A percentile compares a stretch with the other conserved stretches of the same genome.
These are phyloP conservation scores for Papilio helenus DNA, from an alignment of 1,140 invertebrate genomes.

Conservation along the genomic window DNA sequence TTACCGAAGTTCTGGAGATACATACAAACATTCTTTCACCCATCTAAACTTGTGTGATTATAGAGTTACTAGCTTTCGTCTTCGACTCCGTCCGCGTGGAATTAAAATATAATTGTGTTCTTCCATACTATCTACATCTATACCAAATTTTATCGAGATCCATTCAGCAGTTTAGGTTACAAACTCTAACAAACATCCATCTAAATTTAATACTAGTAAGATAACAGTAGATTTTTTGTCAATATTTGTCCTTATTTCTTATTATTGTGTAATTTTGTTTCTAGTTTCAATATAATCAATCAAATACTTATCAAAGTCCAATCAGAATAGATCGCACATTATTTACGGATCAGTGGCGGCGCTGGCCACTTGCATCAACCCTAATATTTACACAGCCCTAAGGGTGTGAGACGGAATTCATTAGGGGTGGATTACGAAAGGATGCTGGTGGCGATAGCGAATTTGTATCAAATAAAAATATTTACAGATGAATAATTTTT, in stretches of 20 bases:
- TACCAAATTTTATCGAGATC: too few species aligned
- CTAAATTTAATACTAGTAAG: too few species aligned
- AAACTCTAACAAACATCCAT: too few species aligned
- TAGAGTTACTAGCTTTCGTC: too few species aligned
- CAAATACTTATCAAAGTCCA: not conserved
- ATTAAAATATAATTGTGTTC: too few species aligned
- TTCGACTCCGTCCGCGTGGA: too few species aligned
- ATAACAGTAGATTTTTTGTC: too few species aligned
- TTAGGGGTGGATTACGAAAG: conserved; percentile 4
- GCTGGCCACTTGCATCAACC: not conserved
- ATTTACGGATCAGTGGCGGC: not conserved
- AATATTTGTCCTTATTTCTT: not conserved
- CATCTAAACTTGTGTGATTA: too few species aligned
- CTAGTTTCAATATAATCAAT: not conserved
- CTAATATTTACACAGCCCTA: not conserved
- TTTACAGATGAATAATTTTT: not conserved
- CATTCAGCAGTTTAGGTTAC: too few species aligned
- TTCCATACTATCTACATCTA: too few species aligned
- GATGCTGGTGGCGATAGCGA: conserved; percentile 5
- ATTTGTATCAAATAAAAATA: not conserved
- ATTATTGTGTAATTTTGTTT: not conserved
- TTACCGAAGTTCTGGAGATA: too few species aligned
- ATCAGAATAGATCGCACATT: conserved; percentile 5
- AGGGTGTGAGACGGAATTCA: conserved; percentile 16
- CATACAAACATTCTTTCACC: too few species aligned